Percentiles rank a stretch among this genome's conserved stretches.
Evolutionary conservation across 1,140 invertebrate species (phyloP).

Genomic region (Camponotus pennsylvanicus): DNA sequence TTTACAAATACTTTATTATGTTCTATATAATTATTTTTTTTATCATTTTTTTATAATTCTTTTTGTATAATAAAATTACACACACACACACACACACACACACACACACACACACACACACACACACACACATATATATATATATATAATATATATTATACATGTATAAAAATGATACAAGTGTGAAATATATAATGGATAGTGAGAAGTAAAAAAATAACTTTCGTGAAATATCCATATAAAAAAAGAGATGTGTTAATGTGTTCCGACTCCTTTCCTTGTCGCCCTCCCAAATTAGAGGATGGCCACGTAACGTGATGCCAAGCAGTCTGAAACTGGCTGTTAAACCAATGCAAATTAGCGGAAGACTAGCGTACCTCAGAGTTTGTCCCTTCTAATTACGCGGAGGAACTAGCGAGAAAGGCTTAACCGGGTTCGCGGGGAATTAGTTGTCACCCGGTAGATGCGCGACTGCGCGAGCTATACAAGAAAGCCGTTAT

Average conservation of each 20-base stretch:
- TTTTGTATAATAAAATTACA: too few species aligned
- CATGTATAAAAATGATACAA: neutral
- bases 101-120: too few species aligned
- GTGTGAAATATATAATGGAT: neutral
- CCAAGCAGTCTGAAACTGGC: slow-evolving; percentile 78
- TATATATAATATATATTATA: neutral
- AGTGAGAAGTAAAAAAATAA: neutral
- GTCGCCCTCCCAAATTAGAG: slow-evolving; percentile 76
- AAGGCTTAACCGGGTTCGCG: slow-evolving; percentile 76
- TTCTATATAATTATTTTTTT: neutral
- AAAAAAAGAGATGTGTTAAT: neutral
- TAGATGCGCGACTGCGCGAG: slow-evolving; percentile 38
- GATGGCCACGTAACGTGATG: slow-evolving; percentile 76
- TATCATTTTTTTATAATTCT: neutral
- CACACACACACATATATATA: too few species aligned
- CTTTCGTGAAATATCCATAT: neutral
- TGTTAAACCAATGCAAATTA: slow-evolving; percentile 78
- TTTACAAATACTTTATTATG: neutral
- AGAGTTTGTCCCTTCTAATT: slow-evolving; percentile 76
- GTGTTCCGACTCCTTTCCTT: slow-evolving; percentile 11
- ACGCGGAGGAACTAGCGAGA: slow-evolving; percentile 59
- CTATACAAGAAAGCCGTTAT: slow-evolving; percentile 31
- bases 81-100: too few species aligned
- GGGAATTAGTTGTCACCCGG: slow-evolving; percentile 59
- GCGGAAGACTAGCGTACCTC: slow-evolving; percentile 68